Evolutionary conservation across 1,140 invertebrate species (phyloP).

Genomic region (Xylocopa sonorina): DNA sequence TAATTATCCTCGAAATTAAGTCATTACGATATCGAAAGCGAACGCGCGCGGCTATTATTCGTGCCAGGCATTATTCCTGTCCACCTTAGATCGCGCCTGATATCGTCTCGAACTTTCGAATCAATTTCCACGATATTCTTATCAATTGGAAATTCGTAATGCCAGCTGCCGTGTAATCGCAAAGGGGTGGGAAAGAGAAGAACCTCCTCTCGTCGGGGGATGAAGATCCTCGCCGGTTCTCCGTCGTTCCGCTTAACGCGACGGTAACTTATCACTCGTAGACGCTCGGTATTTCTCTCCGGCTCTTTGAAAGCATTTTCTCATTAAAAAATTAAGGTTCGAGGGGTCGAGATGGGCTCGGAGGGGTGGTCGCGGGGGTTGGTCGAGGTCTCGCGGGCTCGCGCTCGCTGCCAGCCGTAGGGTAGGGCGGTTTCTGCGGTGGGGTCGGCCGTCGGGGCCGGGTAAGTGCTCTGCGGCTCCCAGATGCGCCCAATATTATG

Average conservation of each 20-base stretch:
- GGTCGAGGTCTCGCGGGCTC: slow-evolving; percentile 46
- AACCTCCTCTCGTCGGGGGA: too few relatives aligned
- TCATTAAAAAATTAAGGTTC: slow-evolving; percentile 83
- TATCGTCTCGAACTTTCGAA: too few relatives aligned
- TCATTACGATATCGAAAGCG: slow-evolving; percentile 60
- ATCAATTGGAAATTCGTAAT: too few relatives aligned
- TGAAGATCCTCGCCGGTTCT: slow-evolving; percentile 20
- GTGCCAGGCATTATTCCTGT: background rate
- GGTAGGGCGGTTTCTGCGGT: slow-evolving; percentile 50
- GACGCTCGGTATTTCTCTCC: slow-evolving; percentile 79
- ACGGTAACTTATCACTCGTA: slow-evolving; percentile 80
- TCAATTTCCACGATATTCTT: too few relatives aligned
- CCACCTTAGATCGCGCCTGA: too few relatives aligned
- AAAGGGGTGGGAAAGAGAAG: background rate
- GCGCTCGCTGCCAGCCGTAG: slow-evolving; percentile 27
- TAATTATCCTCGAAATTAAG: slow-evolving; percentile 73
- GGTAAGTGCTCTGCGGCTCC: slow-evolving; percentile 81
- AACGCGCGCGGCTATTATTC: background rate
- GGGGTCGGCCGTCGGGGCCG: slow-evolving; percentile 53
- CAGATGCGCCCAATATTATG: slow-evolving; percentile 83
- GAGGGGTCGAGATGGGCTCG: slow-evolving; percentile 54
- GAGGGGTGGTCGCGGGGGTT: slow-evolving; percentile 13
- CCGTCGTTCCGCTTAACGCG: slow-evolving; percentile 76
- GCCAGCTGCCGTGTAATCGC: background rate
- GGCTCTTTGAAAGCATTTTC: slow-evolving; percentile 83